A percentile compares a stretch with the other conserved stretches of the same genome.
Conservation (phyloP, 2,113 vertebrate genomes). For the Hiodon tergisus region DNA sequence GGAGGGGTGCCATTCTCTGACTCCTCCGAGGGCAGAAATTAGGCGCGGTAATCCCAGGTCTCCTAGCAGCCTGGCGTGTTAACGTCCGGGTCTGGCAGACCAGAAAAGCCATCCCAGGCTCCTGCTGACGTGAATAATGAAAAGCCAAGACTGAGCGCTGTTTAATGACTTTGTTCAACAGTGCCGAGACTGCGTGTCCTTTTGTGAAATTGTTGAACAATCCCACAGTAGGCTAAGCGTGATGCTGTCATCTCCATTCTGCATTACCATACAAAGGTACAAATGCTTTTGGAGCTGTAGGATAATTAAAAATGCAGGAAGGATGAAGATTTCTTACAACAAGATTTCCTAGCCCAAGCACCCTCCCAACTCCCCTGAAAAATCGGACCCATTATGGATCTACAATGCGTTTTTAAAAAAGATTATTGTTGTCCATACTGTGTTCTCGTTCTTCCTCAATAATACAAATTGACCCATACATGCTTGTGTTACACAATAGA, state of each 20-base stretch:
- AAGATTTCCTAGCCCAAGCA: too few species aligned
- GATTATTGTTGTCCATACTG: too few species aligned
- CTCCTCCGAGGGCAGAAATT: conserved; percentile 11
- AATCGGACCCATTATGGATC: too few species aligned
- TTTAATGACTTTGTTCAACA: conserved; percentile 56
- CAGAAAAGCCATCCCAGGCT: conserved; percentile 49
- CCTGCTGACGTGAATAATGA: conserved; percentile 41
- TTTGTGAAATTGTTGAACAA: conserved; percentile 3
- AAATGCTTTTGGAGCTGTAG: too few species aligned
- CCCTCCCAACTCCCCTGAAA: too few species aligned
- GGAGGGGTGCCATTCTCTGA: conserved; percentile 4
- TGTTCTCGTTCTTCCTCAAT: too few species aligned
- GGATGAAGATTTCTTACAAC: too few species aligned
- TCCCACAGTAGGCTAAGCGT: not conserved
- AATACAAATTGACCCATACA: too few species aligned
- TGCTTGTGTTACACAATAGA: too few species aligned
- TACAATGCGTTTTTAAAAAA: too few species aligned
- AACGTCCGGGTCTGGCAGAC: conserved; percentile 28
- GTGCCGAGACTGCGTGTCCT: conserved; percentile 11
- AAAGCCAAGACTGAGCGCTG: conserved; percentile 51
- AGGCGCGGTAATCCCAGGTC: conserved; percentile 28
- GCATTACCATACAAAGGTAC: not conserved
- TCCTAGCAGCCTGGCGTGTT: conserved; percentile 51
- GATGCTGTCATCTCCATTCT: not conserved
- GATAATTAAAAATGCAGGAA: too few species aligned